Percentiles rank a stretch among this genome's conserved stretches.
Evolutionary conservation across 2,888 invertebrate genomes (phyloP).

Genomic region (Lithophane ornitopus): DNA sequence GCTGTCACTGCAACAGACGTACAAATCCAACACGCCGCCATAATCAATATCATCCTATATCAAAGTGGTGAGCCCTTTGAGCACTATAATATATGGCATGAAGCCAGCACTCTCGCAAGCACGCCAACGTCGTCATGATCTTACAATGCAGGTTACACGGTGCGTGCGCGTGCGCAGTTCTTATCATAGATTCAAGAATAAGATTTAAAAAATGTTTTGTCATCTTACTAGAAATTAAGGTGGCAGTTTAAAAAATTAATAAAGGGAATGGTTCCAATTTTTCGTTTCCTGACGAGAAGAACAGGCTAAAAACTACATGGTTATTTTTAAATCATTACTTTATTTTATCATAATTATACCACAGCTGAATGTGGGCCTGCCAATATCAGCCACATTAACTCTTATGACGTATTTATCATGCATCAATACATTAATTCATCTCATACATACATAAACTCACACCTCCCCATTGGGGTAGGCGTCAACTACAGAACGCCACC

Average conservation of each 20-base stretch:
- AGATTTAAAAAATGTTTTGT: neutral
- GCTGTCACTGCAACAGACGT: neutral
- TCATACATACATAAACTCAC: too few relatives aligned
- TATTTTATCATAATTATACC: neutral
- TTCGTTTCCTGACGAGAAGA: neutral
- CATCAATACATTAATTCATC: neutral
- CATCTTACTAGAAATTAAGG: neutral
- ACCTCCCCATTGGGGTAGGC: too few relatives aligned
- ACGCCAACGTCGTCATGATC: too few relatives aligned
- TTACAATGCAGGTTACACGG: constrained; percentile 2
- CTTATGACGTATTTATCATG: neutral
- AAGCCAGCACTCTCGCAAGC: too few relatives aligned
- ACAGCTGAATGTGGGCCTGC: neutral
- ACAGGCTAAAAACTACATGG: neutral
- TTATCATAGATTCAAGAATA: neutral
- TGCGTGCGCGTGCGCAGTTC: neutral
- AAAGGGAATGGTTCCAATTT: neutral
- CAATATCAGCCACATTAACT: neutral
- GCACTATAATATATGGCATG: neutral
- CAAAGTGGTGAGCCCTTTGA: neutral
- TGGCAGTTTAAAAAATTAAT: too few relatives aligned
- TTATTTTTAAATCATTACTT: neutral
- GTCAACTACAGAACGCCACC: neutral
- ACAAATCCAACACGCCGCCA: neutral
- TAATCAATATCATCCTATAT: neutral